A percentile compares a stretch with the other conserved stretches of the same genome.
phyloP scores from a whole-genome alignment of 1,140 invertebrate species.

The Chironomus tepperi region DNA sequence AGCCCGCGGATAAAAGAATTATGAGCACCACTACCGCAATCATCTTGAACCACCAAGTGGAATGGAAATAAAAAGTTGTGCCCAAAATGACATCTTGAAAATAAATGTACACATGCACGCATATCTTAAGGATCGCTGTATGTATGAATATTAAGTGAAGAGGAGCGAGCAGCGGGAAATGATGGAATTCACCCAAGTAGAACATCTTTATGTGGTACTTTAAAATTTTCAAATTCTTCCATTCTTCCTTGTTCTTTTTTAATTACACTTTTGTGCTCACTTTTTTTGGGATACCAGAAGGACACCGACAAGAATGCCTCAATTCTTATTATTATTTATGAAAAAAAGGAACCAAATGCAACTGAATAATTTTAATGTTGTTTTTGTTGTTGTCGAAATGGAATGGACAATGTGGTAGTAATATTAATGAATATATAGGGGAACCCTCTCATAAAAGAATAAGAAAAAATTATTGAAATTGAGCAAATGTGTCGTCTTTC shows the following conservation, averaged over 20 bases:
- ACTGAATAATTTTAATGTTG: too few relatives aligned
- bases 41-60: constrained; percentile 20
- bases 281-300: not conserved
- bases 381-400: too few relatives aligned
- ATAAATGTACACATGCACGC: not conserved
- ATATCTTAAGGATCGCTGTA: not conserved
- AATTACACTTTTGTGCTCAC: constrained; percentile 19
- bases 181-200: not conserved
- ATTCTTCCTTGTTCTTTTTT: not conserved
- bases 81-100: constrained; percentile 19
- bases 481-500: constrained; percentile 1
- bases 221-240: not conserved
- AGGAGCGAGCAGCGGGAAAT: constrained; percentile 10
- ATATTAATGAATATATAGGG: not conserved
- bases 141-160: not conserved
- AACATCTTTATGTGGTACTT: constrained; percentile 20
- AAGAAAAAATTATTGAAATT: constrained; percentile 9
- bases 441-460: not conserved
- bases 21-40: constrained; percentile 12
- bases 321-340: too few relatives aligned
- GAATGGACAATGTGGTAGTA: too few relatives aligned
- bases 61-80: not conserved
- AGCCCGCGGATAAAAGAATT: constrained; percentile 15
- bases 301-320: not conserved
- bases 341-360: too few relatives aligned